Evolutionary conservation across 1,140 invertebrate species (phyloP).

Genomic region (Atopsyche davidsoni): DNA sequence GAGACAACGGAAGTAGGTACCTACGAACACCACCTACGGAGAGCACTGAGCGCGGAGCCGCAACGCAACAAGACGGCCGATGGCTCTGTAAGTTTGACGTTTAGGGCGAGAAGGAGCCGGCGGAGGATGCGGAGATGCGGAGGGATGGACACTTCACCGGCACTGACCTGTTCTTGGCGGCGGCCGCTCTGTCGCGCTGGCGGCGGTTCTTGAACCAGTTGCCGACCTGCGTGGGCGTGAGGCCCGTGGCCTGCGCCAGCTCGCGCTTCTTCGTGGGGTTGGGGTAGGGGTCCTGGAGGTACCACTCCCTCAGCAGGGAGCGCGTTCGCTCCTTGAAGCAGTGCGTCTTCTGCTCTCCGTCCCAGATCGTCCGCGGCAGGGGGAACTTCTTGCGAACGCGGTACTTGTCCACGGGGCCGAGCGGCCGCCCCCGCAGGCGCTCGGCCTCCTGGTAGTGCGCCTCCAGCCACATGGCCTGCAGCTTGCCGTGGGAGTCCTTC

Average conservation of each 20-base stretch:
- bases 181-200: slow-evolving; percentile 95
- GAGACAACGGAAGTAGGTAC: background rate
- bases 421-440: slow-evolving; percentile 85
- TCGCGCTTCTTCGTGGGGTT: slow-evolving; percentile 98
- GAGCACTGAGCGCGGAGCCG: background rate
- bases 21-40: too few species aligned
- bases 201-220: slow-evolving; percentile 99
- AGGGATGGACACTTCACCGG: background rate
- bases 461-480: slow-evolving; percentile 96
- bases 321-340: slow-evolving; percentile 99
- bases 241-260: slow-evolving; percentile 91
- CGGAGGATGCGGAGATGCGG: background rate
- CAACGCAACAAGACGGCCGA: background rate
- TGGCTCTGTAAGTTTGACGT: background rate
- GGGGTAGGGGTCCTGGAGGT: slow-evolving; percentile 98
- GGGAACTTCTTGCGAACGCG: slow-evolving; percentile 99
- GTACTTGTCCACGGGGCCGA: slow-evolving; percentile 99
- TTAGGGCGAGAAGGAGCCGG: background rate
- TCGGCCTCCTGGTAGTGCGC: slow-evolving; percentile 99
- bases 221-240: slow-evolving; percentile 98
- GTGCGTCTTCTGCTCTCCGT: slow-evolving; percentile 99
- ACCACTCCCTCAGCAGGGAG: slow-evolving; percentile 93
- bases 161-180: slow-evolving; percentile 95
- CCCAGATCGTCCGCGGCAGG: slow-evolving; percentile 96
- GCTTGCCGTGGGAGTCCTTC: slow-evolving; percentile 92